Percentiles rank a stretch among this genome's conserved stretches.
These are phyloP conservation scores for Gallinago paraguaiae DNA, from an alignment of 2,113 vertebrate species.

Conservation along the genomic window DNA sequence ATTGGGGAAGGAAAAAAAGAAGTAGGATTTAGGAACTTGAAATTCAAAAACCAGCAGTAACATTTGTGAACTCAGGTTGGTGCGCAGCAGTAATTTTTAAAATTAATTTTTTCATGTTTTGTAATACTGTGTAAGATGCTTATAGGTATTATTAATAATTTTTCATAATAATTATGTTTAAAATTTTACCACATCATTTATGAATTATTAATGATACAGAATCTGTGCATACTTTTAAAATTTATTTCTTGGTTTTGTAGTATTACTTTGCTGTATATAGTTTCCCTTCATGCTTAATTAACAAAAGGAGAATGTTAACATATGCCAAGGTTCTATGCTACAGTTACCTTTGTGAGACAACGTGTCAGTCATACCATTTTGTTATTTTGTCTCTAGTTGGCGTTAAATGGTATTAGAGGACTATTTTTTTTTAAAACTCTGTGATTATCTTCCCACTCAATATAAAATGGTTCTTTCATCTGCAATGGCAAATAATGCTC, in stretches of 20 bases:
- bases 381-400: not conserved
- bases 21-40: not conserved
- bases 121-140: not conserved
- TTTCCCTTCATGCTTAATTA: constrained; percentile 11
- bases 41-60: not conserved
- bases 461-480: not conserved
- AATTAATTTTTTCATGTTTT: not conserved
- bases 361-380: not conserved
- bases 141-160: not conserved
- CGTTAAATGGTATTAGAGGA: not conserved
- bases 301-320: not conserved
- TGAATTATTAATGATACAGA: not conserved
- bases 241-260: not conserved
- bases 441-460: not conserved
- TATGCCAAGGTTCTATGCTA: not conserved
- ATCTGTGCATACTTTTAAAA: not conserved
- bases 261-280: not conserved
- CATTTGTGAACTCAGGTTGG: not conserved
- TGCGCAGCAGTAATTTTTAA: not conserved
- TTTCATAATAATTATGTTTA: not conserved
- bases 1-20: not conserved
- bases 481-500: not conserved
- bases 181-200: not conserved
- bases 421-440: not conserved
- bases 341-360: not conserved